These are phyloP conservation scores for Hapalemur alaotrensis DNA, from an alignment of 2,797 vertebrate species.

Conservation along the genomic window DNA sequence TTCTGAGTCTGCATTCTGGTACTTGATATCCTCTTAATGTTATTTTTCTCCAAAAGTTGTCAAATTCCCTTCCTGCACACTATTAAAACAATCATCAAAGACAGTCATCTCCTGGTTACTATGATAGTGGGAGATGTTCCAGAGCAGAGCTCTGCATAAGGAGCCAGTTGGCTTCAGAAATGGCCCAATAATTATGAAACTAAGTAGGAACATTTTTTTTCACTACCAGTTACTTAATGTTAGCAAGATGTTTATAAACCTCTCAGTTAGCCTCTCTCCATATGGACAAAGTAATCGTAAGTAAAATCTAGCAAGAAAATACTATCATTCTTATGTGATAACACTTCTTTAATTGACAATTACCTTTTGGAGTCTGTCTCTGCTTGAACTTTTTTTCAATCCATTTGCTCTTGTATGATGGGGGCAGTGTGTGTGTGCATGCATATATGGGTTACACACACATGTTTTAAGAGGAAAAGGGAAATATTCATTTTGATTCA, in stretches of 20 bases:
- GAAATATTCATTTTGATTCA: background rate
- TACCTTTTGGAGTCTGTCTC: background rate
- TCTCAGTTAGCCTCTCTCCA: background rate
- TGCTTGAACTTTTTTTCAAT: background rate
- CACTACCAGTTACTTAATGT: background rate
- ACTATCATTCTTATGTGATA: background rate
- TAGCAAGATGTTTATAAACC: background rate
- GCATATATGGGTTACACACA: background rate
- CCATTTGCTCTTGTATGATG: background rate
- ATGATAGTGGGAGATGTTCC: background rate
- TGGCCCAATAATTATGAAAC: background rate
- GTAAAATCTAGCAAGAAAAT: constrained; percentile 35
- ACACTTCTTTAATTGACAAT: background rate
- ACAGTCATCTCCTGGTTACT: background rate
- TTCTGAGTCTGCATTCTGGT: background rate
- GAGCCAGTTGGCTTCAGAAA: background rate
- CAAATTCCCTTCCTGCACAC: background rate
- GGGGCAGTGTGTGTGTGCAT: background rate
- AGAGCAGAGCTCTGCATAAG: background rate
- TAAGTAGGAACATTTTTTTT: background rate
- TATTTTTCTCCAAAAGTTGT: background rate
- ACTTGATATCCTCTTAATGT: background rate
- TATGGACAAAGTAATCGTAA: constrained; percentile 35
- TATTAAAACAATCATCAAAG: background rate
- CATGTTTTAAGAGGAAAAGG: background rate